These are phyloP conservation scores for Smittia aterrima DNA, from an alignment of 2,888 invertebrate genomes.

Conservation along the genomic window DNA sequence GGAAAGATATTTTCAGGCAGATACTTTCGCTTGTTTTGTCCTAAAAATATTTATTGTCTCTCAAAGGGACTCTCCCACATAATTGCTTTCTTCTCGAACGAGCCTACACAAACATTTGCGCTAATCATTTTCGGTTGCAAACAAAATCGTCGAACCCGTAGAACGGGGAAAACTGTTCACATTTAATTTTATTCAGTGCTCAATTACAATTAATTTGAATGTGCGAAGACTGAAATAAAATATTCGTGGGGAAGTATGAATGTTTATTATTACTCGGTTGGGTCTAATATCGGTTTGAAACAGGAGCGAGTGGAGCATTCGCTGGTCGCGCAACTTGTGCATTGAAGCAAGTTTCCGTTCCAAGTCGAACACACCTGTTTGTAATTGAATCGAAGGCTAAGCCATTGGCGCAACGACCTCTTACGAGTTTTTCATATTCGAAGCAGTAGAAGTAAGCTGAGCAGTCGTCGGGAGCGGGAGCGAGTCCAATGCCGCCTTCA, in stretches of 20 bases:
- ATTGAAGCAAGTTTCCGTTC: neutral
- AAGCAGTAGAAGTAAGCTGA: neutral
- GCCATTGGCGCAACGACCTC: neutral
- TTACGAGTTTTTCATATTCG: neutral
- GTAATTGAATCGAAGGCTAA: neutral
- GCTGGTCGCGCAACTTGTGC: neutral
- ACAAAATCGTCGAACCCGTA: too few species aligned
- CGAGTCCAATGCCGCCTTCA: slow-evolving; percentile 24
- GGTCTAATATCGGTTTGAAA: too few species aligned
- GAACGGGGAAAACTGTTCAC: neutral
- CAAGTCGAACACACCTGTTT: neutral
- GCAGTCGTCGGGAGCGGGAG: neutral
- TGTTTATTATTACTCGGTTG: too few species aligned
- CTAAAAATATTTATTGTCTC: too few species aligned
- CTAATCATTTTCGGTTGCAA: too few species aligned
- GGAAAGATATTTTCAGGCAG: too few species aligned
- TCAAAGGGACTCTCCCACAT: too few species aligned
- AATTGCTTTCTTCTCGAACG: too few species aligned
- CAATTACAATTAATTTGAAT: neutral
- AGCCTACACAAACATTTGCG: too few species aligned
- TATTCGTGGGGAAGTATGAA: neutral
- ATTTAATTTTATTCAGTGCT: too few species aligned
- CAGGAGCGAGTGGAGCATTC: too few species aligned
- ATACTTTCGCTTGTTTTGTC: too few species aligned
- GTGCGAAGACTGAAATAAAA: neutral